Conservation (phyloP, 2,113 vertebrate genomes). For the Falco punctatus region DNA sequence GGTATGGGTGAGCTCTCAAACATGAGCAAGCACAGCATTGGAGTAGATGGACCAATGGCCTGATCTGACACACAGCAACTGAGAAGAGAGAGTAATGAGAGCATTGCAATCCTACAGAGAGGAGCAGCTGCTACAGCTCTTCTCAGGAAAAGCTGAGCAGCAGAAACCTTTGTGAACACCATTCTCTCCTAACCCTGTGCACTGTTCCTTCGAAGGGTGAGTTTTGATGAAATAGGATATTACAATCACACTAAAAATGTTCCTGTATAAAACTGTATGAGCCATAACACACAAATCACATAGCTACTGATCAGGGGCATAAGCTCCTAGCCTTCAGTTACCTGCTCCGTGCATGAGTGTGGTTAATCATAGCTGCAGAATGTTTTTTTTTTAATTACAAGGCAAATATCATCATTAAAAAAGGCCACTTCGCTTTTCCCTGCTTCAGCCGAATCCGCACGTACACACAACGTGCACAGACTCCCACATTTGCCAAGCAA, state of each 20-base stretch:
- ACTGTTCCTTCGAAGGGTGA: neutral
- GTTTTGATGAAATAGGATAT: neutral
- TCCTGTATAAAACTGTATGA: neutral
- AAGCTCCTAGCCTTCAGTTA: neutral
- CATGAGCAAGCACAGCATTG: neutral
- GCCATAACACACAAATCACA: neutral
- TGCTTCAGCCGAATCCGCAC: neutral
- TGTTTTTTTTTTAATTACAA: neutral
- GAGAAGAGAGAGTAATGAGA: neutral
- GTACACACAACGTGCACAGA: neutral
- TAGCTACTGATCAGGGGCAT: neutral
- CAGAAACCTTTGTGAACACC: neutral
- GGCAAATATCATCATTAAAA: neutral
- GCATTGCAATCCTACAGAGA: neutral
- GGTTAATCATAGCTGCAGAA: neutral
- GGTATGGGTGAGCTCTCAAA: neutral
- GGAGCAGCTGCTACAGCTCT: neutral
- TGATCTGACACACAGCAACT: neutral
- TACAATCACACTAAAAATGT: neutral
- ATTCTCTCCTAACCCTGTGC: neutral
- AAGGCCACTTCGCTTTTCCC: neutral
- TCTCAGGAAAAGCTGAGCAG: neutral
- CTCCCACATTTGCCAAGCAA: neutral
- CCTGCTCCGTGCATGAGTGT: neutral
- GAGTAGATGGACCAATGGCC: neutral